Conservation (phyloP, 1,140 invertebrate genomes). For the Ips typographus region DNA sequence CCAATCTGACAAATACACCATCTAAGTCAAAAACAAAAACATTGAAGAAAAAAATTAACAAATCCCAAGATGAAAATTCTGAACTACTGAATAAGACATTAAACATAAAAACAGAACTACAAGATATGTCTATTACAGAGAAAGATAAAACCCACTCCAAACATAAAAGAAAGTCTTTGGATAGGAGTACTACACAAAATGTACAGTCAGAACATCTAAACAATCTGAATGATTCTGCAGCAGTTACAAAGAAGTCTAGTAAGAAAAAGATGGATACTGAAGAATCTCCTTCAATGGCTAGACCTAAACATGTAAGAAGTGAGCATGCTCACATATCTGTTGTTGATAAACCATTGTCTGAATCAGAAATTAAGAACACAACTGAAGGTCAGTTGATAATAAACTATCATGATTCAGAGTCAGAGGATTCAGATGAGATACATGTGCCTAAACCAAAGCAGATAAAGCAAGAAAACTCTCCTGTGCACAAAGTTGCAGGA, state of each 20-base stretch:
- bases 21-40: neutral
- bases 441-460: no score
- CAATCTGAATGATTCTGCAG: no score
- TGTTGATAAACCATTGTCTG: neutral
- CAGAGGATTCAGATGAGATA: no score
- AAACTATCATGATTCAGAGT: no score
- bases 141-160: neutral
- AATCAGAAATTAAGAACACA: neutral
- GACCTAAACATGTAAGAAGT: neutral
- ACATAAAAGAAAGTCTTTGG: no score
- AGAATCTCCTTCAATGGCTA: neutral
- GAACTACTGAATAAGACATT: neutral
- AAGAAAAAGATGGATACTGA: neutral
- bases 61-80: neutral
- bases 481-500: no score
- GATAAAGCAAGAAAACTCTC: no score
- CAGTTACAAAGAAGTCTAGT: neutral
- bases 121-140: neutral
- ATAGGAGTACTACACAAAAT: no score
- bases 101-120: no score
- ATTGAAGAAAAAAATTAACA: neutral
- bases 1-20: neutral
- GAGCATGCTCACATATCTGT: neutral
- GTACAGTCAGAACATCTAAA: no score
- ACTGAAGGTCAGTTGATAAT: neutral